Conservation (phyloP, 2,888 invertebrate genomes). For the Phyllotreta cruciferae region DNA sequence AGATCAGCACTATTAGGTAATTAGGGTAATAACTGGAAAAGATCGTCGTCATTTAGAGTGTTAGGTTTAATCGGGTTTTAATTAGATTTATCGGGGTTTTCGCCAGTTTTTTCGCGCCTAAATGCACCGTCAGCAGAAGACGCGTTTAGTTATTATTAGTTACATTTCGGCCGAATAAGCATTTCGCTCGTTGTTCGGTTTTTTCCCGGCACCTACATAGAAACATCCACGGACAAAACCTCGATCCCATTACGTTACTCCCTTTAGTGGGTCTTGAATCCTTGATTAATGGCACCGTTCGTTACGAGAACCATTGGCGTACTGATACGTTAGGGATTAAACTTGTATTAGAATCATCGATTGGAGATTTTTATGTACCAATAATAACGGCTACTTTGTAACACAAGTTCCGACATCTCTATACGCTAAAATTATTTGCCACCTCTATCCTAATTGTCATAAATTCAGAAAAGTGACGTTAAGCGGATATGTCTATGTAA, state of each 20-base stretch:
- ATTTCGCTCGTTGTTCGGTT: neutral
- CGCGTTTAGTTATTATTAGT: no score
- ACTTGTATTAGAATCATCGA: neutral
- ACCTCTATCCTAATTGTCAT: no score
- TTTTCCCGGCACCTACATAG: slow-evolving; percentile 6
- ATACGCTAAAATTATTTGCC: no score
- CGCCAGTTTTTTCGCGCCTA: neutral
- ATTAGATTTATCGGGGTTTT: neutral
- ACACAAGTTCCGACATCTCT: no score
- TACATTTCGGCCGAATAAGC: neutral
- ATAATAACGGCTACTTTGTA: no score
- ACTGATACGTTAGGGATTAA: neutral
- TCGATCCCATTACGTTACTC: slow-evolving; percentile 16
- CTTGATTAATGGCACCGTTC: slow-evolving; percentile 12
- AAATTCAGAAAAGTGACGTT: no score
- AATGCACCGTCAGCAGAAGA: no score
- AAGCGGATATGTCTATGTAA: no score
- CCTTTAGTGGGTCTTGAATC: slow-evolving; percentile 4
- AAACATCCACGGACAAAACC: slow-evolving; percentile 13
- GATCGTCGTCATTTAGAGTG: neutral
- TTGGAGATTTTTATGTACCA: no score
- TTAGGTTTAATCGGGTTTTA: neutral
- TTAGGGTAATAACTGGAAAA: neutral
- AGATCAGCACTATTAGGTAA: neutral
- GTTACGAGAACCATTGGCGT: neutral